Evolutionary conservation across 2,797 vertebrate species (phyloP).

Genomic region (Falco naumanni): DNA sequence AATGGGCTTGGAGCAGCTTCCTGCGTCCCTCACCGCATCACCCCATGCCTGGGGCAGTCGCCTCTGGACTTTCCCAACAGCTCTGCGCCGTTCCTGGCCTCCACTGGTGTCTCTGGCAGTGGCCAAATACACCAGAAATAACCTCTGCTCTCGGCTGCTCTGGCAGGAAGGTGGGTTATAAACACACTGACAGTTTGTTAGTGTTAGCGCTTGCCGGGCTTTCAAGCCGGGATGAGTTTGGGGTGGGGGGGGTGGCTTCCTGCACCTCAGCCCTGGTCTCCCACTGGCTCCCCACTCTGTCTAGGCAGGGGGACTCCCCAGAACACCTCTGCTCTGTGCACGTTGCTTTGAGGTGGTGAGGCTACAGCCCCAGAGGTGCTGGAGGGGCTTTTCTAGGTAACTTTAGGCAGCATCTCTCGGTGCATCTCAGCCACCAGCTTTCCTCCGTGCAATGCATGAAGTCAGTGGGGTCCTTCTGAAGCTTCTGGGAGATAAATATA

Average conservation of each 20-base stretch:
- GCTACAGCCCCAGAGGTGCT: not conserved
- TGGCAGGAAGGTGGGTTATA: conserved; percentile 25
- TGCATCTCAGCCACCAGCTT: not conserved
- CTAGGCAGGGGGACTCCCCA: not conserved
- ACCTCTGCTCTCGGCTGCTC: not conserved
- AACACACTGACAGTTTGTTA: conserved; percentile 30
- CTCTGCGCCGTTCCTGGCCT: not conserved
- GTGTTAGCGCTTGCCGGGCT: not conserved
- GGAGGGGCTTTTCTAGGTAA: not conserved
- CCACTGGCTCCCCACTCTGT: accelerated
- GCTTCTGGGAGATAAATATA: not conserved
- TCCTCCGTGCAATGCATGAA: not conserved
- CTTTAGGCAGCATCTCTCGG: not conserved
- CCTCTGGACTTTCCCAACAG: not conserved
- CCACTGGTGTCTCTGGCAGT: not conserved
- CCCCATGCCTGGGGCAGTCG: not conserved
- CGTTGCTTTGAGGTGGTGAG: accelerated
- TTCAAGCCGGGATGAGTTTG: not conserved
- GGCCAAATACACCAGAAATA: conserved; percentile 19
- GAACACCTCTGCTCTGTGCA: not conserved
- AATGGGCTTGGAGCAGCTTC: not conserved
- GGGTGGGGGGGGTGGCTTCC: not conserved
- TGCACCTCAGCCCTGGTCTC: not conserved
- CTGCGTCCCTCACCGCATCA: not conserved
- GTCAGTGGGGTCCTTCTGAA: not conserved